Evolutionary conservation across 2,797 vertebrate genomes (phyloP).

Genomic region (Uromys caudimaculatus): DNA sequence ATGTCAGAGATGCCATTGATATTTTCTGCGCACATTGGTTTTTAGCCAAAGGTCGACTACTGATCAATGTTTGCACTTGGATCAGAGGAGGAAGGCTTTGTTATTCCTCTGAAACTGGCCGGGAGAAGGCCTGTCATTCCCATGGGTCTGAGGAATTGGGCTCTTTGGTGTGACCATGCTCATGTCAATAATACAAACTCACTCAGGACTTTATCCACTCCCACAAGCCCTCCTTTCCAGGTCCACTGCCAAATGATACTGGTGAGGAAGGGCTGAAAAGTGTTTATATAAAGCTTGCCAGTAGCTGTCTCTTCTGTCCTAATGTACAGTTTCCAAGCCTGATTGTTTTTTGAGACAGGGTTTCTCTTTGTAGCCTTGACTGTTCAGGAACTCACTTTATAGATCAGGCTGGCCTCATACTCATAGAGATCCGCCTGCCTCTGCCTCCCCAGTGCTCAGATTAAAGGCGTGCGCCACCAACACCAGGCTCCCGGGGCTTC

Average conservation of each 20-base stretch:
- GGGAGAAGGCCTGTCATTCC: neutral
- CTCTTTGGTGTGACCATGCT: neutral
- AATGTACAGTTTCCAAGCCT: neutral
- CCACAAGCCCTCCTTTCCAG: neutral
- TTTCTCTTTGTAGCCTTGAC: neutral
- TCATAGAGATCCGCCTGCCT: neutral
- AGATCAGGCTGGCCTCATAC: neutral
- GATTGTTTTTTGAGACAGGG: neutral
- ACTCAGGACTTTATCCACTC: neutral
- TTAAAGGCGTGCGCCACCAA: neutral
- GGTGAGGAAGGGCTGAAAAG: neutral
- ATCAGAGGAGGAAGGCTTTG: neutral
- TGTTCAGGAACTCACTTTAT: neutral
- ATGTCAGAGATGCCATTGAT: neutral
- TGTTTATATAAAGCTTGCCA: neutral
- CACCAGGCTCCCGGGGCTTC: neutral
- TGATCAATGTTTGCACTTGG: neutral
- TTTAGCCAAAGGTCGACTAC: neutral
- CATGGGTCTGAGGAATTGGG: neutral
- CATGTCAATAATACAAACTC: neutral
- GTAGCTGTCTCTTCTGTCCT: neutral
- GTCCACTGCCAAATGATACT: neutral
- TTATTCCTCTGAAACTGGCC: neutral
- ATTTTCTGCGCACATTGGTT: neutral
- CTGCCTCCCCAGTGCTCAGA: neutral